Base-by-base conservation (phyloP, 2,888 invertebrate species). In the Aspidiotus rigidus region DNA sequence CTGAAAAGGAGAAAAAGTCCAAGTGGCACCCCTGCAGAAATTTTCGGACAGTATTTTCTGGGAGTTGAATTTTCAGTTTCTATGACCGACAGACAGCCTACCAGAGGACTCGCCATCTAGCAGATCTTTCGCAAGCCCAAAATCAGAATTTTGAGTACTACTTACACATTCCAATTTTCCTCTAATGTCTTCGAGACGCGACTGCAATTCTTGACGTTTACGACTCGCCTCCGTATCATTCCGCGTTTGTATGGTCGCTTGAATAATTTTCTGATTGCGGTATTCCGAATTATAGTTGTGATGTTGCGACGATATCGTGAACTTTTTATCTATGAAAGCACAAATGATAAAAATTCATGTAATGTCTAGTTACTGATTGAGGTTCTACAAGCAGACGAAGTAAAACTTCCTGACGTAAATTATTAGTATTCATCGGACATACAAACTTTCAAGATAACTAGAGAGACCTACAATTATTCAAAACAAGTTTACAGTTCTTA, bases 141-240 rank as follows among this genome's bases (percentile, higher is more conserved):
- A 28, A 28, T 28, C 28, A 28, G 6, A 13, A 49, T 1, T 49
- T 11, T 42, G 61, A 54, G 40, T n/a, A 60, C 41, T 62, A 83
- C 88, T 85, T 78, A 93, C 93, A 77, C 86, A 93, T 81, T 93
- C 91, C 72, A 93, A 79, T 79, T 92, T 91, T 73, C 87, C 83
- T 76, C 90, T 84, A 0, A 92, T 92, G 79, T 93, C 92, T 75
- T 89, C 86, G 74, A 90, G 86, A 75, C 91, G 82, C 77, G 90
- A 84, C 75, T 88, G 85, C 72, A 94, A 81, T 76, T 93, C 92
- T 77, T 92, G 89, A 7, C 90, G 79, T 69, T 86, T 83, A 64
- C 84, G 81, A 0, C 82, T 81, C 0, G 85, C 83, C 71, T 87
- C 87, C 0, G 84, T 81, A 77, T 88, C 86, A 17, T 82, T 80